phyloP scores from a whole-genome alignment of 2,113 vertebrate genomes.

The Corythoichthys intestinalis region DNA sequence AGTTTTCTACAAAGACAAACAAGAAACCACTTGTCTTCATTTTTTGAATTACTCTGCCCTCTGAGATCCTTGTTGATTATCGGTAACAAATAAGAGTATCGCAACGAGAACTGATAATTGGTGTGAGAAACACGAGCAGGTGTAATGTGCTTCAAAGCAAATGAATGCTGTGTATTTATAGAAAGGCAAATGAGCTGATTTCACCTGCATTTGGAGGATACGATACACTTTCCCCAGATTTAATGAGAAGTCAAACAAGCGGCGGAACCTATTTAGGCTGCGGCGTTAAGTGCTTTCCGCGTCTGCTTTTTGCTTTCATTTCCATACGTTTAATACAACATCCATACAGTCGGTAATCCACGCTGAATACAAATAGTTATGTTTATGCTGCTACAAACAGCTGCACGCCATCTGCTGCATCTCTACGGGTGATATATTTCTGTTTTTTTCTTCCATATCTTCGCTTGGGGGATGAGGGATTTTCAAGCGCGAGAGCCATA shows the following conservation, averaged over 20 bases:
- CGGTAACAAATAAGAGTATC: background rate
- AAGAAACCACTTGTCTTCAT: no score
- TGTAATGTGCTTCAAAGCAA: background rate
- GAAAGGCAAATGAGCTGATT: background rate
- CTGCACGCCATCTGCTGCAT: background rate
- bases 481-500: background rate
- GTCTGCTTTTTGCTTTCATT: background rate
- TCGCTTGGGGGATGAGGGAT: background rate
- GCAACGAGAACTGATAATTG: background rate
- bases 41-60: background rate
- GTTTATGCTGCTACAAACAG: background rate
- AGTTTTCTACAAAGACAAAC: no score
- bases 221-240: background rate
- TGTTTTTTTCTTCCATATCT: background rate
- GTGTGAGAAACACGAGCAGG: background rate
- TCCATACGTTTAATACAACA: slow-evolving; percentile 1
- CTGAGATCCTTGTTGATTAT: background rate
- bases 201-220: background rate
- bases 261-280: background rate
- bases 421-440: background rate
- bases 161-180: background rate
- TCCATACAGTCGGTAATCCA: background rate
- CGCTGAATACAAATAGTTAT: background rate
- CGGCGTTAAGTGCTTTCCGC: background rate
- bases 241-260: slow-evolving; percentile 3